These are phyloP conservation scores for Ditula angustiorana DNA, from an alignment of 2,888 invertebrate genomes.

Conservation along the genomic window DNA sequence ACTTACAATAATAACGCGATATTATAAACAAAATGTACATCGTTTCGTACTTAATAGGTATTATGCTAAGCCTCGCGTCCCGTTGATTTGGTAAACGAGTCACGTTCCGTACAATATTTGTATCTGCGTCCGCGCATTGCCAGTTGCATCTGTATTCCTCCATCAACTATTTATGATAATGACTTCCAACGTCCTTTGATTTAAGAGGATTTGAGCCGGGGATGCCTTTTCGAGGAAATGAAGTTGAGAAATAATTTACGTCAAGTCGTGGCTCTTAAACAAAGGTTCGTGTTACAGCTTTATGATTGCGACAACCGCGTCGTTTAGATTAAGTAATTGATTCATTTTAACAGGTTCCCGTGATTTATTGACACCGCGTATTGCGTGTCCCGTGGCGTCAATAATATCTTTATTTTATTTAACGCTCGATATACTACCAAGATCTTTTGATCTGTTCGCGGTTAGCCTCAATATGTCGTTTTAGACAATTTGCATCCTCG, in stretches of 20 bases:
- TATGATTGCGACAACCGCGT: conserved; percentile 36
- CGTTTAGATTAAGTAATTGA: conserved; percentile 39
- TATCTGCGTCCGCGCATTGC: conserved; percentile 68
- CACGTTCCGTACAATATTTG: conserved; percentile 72
- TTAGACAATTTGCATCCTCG: no score
- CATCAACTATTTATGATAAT: conserved; percentile 74
- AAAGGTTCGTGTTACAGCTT: conserved; percentile 27
- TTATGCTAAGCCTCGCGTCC: conserved; percentile 80
- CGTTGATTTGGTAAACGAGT: conserved; percentile 82
- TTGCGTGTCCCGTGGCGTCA: conserved; percentile 14
- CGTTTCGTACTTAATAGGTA: conserved; percentile 49
- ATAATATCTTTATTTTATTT: conserved; percentile 31
- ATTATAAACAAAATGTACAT: conserved; percentile 70
- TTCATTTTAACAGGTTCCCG: conserved; percentile 29
- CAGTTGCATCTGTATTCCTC: conserved; percentile 67
- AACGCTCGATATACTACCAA: background rate
- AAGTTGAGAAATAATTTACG: conserved; percentile 37
- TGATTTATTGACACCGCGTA: conserved; percentile 20
- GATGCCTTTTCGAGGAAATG: conserved; percentile 26
- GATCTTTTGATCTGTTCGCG: no score
- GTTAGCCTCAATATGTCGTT: no score
- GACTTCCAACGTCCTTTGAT: conserved; percentile 65
- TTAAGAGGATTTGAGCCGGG: conserved; percentile 66
- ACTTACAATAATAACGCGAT: conserved; percentile 70
- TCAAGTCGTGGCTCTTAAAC: conserved; percentile 36